Evolutionary conservation across 1,140 invertebrate genomes (phyloP).

Genomic region (Prorops nasuta): DNA sequence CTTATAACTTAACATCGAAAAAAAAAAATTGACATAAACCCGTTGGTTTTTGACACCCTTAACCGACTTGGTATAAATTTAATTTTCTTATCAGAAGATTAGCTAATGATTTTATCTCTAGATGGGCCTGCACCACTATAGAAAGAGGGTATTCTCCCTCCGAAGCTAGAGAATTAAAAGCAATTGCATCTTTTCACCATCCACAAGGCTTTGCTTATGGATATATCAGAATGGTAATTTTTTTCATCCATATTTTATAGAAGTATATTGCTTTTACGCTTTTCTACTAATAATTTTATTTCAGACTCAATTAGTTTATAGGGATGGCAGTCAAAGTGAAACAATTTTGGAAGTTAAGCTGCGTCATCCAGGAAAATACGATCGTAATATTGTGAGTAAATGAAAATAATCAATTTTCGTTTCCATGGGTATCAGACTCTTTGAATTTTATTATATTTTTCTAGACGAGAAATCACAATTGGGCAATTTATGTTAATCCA

Average conservation of each 20-base stretch:
- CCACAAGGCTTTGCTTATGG: conserved; percentile 82
- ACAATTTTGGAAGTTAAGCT: conserved; percentile 87
- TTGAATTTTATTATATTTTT: conserved; percentile 26
- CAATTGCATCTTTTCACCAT: conserved; percentile 90
- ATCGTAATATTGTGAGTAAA: conserved; percentile 72
- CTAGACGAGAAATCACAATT: conserved; percentile 82
- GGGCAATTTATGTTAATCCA: conserved; percentile 91
- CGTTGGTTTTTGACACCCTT: no score
- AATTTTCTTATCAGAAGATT: not conserved
- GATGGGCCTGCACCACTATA: conserved; percentile 83
- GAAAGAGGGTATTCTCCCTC: conserved; percentile 83
- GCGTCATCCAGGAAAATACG: conserved; percentile 77
- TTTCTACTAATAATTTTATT: no score
- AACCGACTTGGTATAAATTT: no score
- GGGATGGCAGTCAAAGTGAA: conserved; percentile 82
- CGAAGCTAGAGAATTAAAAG: conserved; percentile 80
- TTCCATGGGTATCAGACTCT: not conserved
- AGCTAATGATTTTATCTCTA: conserved; percentile 26
- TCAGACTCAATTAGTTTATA: conserved; percentile 85
- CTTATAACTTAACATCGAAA: no score
- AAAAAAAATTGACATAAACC: no score
- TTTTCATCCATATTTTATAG: not conserved
- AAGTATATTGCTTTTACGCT: no score
- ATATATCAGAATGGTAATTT: conserved; percentile 76
- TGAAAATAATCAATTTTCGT: conserved; percentile 2